Base-by-base conservation (phyloP, 2,113 vertebrate species). In the Mungos mungo region DNA sequence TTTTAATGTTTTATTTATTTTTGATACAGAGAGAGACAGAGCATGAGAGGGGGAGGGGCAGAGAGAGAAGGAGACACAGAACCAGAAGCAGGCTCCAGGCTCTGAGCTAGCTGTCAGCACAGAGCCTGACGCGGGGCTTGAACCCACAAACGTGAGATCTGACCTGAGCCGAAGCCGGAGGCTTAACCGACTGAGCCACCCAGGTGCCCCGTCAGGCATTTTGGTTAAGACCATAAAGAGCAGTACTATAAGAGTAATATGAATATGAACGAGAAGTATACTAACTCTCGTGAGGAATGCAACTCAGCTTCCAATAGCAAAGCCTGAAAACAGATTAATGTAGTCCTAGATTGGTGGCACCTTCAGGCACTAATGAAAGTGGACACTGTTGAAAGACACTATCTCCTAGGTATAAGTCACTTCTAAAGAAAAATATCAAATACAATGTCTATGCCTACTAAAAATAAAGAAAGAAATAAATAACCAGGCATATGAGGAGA, bases 221-320 rank as follows among this genome's bases (percentile, higher is more conserved):
- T 86, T 25, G 54, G 27, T 5, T 50, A 47, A 86, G 31, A 66
- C 5, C 27, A 13, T 72, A 38, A 77, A 74, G 29, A 88, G 31
- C 19, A 63, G 50, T 38, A 65, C 76, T 52, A 68, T 47, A 54
- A 11, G 31, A 87, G 18, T 19, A 68, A 52, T 9, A 60, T n/a
- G 29, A 76, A 35, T 12, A 69, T n/a, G 29, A 80, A 66, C 16
- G 63, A 95, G 57, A 83, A 63, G 29, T 52, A 47, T 19, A 69
- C 21, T 71, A 33, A 77, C 41, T 66, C 47, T 91, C 41, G 23
- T 8, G 15, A 4, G 29, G 52, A 45, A n/a, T n/a, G 11, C 29
- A 88, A 35, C 31, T 87, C 54, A 72, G 38, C 29, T 95, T 83
- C 82, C 83, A 96, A 83, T 69, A 84, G 54, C 35, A 76, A 96